Conservation (phyloP, 2,113 vertebrate genomes). For the Pteropus alecto region DNA sequence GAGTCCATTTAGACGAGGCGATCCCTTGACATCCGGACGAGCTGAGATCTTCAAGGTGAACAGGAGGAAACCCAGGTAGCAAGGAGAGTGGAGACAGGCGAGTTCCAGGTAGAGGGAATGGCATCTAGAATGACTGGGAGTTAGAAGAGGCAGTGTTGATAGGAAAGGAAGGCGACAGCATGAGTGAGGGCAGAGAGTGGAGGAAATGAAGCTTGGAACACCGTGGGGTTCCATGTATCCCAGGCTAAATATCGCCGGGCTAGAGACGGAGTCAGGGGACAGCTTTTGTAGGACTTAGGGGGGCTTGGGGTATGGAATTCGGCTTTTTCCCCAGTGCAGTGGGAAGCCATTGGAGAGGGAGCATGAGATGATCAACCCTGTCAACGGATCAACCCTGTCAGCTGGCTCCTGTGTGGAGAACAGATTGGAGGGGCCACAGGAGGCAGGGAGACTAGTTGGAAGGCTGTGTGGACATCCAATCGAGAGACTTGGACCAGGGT, state of each 20-base stretch:
- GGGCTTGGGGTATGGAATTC: not conserved
- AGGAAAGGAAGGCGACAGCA: not conserved
- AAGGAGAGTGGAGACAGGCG: not conserved
- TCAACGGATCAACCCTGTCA: no score
- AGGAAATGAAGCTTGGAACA: not conserved
- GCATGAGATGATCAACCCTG: not conserved
- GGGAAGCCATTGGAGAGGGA: not conserved
- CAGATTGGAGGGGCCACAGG: not conserved
- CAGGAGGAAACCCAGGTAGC: not conserved
- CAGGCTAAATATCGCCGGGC: not conserved
- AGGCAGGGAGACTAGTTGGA: not conserved
- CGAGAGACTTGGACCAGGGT: not conserved
- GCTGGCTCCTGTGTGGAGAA: not conserved
- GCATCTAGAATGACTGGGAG: not conserved
- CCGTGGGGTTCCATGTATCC: rapidly evolving
- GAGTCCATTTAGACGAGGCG: not conserved
- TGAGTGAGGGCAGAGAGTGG: no score
- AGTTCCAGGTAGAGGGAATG: not conserved
- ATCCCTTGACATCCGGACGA: not conserved
- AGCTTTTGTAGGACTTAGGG: not conserved
- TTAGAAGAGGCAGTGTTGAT: not conserved
- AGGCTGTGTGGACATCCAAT: not conserved
- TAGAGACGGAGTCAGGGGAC: not conserved
- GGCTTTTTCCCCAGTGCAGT: not conserved
- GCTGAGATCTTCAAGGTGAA: not conserved